phyloP scores from a whole-genome alignment of 2,888 invertebrate genomes.

The Limnephilus rhombicus region DNA sequence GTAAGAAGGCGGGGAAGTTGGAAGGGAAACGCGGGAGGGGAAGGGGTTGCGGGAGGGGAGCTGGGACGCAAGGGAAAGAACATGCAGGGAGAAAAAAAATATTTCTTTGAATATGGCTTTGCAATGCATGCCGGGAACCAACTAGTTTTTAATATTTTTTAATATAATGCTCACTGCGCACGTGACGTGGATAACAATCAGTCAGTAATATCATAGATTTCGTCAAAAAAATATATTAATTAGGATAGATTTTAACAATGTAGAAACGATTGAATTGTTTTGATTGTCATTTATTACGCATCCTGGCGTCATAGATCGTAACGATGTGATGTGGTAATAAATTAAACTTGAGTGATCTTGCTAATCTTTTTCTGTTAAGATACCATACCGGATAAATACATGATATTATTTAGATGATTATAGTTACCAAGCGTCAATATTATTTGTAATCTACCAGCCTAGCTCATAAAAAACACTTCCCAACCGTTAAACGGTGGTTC shows the following conservation, averaged over 20 bases:
- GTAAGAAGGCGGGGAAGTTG: no score
- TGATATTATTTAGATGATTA: neutral
- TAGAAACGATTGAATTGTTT: neutral
- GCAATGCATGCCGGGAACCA: no score
- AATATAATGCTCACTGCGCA: neutral
- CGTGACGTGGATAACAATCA: neutral
- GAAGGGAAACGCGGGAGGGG: no score
- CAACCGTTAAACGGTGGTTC: no score
- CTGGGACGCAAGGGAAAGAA: no score
- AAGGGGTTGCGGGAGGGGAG: no score
- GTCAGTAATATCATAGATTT: neutral
- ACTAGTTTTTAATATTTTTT: no score
- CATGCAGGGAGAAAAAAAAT: no score
- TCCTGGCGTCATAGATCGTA: neutral
- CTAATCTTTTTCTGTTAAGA: neutral
- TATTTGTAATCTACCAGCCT: no score
- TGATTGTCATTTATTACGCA: neutral
- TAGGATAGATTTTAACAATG: neutral
- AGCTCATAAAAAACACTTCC: no score
- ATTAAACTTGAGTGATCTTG: neutral
- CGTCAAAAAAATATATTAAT: neutral
- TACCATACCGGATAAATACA: neutral
- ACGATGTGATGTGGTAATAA: neutral
- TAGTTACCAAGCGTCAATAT: no score
- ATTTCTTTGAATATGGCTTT: no score